phyloP scores from a whole-genome alignment of 2,888 invertebrate genomes.

The Pecten maximus region DNA sequence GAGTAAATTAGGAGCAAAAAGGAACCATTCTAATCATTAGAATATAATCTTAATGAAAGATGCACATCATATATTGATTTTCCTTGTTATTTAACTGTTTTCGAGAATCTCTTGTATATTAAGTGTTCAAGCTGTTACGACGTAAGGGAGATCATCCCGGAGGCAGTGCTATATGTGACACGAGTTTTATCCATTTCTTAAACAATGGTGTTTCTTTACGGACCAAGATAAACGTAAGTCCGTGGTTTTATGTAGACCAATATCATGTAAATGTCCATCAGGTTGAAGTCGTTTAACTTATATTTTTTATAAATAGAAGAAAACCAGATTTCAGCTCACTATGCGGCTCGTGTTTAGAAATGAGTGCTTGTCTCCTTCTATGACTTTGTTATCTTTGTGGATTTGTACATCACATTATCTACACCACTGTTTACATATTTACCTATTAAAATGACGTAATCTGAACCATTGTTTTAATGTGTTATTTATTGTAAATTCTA shows the following conservation, averaged over 20 bases:
- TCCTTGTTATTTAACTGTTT: no score
- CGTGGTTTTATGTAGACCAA: no score
- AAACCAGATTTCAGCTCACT: neutral
- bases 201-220: neutral
- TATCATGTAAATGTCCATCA: neutral
- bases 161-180: neutral
- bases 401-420: neutral
- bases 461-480: neutral
- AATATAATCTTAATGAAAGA: neutral
- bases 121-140: neutral
- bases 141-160: neutral
- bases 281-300: neutral
- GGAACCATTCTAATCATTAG: no score
- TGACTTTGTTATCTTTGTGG: neutral
- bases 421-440: conserved; percentile 14
- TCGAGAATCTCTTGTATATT: neutral
- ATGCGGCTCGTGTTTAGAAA: neutral
- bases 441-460: conserved; percentile 22
- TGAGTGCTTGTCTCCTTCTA: neutral
- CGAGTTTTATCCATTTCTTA: neutral
- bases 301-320: neutral
- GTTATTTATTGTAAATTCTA: neutral
- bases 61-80: no score
- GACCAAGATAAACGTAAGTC: neutral
- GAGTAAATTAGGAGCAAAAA: no score